These are phyloP conservation scores for Pteruthius melanotis DNA, from an alignment of 2,113 vertebrate genomes.

Conservation along the genomic window DNA sequence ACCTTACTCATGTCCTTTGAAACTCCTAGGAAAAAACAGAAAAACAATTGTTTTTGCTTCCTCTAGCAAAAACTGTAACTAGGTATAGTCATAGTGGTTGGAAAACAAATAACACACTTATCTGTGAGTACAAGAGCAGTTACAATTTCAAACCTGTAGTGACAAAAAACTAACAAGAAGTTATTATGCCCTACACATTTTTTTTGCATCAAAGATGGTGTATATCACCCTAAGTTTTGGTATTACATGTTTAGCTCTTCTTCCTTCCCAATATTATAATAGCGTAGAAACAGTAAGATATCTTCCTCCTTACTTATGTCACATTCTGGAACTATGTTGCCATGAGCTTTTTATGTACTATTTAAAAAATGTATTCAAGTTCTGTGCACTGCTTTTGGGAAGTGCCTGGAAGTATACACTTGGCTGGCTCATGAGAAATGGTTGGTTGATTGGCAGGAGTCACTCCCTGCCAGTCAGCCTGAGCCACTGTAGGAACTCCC, in stretches of 20 bases:
- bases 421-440: neutral
- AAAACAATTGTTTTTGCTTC: neutral
- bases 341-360: fast-evolving
- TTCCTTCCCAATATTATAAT: neutral
- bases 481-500: neutral
- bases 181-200: neutral
- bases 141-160: neutral
- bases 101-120: neutral
- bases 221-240: neutral
- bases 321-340: neutral
- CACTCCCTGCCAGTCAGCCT: neutral
- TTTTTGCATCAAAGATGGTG: neutral
- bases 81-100: neutral
- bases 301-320: neutral
- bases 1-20: neutral
- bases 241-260: neutral
- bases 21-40: neutral
- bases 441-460: neutral
- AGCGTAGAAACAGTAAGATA: neutral
- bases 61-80: too few species aligned
- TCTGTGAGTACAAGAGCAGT: neutral
- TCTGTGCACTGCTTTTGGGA: neutral
- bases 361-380: neutral
- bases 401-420: neutral
- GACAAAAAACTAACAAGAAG: neutral